A percentile compares a stretch with the other conserved stretches of the same genome.
phyloP scores from a whole-genome alignment of 2,888 invertebrate species.

The Charanyca ferruginea region DNA sequence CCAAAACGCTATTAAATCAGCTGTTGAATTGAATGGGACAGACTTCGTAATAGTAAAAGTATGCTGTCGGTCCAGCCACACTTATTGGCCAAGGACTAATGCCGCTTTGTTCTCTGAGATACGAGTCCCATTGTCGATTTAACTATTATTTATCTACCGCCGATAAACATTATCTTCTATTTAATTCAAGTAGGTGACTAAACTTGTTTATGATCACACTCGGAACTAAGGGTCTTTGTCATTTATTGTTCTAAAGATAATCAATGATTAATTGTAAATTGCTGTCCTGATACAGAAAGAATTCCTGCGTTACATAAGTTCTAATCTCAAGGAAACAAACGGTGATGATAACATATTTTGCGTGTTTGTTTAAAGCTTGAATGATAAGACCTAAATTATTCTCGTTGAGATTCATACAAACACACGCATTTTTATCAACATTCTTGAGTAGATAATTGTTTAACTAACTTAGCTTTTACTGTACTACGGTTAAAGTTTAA shows the following conservation, averaged over 20 bases:
- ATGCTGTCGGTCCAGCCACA: slow-evolving; percentile 72
- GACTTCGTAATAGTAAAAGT: slow-evolving; percentile 81
- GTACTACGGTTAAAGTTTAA: slow-evolving; percentile 55
- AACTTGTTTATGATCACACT: slow-evolving; percentile 51
- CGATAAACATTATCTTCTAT: slow-evolving; percentile 55
- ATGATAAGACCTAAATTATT: slow-evolving; percentile 23
- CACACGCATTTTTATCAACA: slow-evolving; percentile 31
- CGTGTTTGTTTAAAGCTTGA: slow-evolving; percentile 25
- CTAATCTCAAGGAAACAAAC: slow-evolving; percentile 43
- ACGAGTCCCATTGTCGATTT: slow-evolving; percentile 67
- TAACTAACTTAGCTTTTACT: slow-evolving; percentile 54
- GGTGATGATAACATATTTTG: slow-evolving; percentile 13
- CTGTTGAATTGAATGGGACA: slow-evolving; percentile 69
- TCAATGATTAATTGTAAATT: slow-evolving; percentile 37
- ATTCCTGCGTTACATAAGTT: slow-evolving; percentile 31
- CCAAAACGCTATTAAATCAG: slow-evolving; percentile 61
- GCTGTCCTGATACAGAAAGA: slow-evolving; percentile 30
- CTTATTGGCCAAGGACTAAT: slow-evolving; percentile 83
- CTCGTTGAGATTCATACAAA: slow-evolving; percentile 29
- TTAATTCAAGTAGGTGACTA: slow-evolving; percentile 53
- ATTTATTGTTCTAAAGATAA: slow-evolving; percentile 40
- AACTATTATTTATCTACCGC: slow-evolving; percentile 61
- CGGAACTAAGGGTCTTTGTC: slow-evolving; percentile 39
- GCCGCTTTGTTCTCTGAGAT: slow-evolving; percentile 77
- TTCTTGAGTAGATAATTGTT: slow-evolving; percentile 53